Conservation (phyloP, 2,888 invertebrate species). For the Caenorhabditis becei region DNA sequence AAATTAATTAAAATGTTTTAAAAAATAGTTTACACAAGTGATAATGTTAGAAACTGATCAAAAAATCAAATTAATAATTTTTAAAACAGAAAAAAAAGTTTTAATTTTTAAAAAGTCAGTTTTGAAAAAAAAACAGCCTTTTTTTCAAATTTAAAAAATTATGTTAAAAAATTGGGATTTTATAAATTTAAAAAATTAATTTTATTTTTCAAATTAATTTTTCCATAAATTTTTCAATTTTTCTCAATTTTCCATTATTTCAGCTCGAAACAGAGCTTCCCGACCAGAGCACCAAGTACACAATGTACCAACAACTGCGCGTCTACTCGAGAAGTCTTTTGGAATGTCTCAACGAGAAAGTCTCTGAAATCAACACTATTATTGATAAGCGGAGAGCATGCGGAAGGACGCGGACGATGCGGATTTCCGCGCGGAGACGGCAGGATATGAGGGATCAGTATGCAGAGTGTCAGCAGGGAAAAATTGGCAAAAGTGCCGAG, state of each 20-base stretch:
- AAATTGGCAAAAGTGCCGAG: slow-evolving; percentile 67
- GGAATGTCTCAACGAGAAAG: slow-evolving; percentile 98
- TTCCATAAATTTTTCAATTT: neutral
- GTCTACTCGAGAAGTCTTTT: slow-evolving; percentile 96
- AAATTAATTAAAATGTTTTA: too few relatives aligned
- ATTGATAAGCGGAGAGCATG: slow-evolving; percentile 89
- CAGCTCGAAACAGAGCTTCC: slow-evolving; percentile 85
- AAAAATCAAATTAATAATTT: too few relatives aligned
- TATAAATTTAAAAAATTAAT: neutral
- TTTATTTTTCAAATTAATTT: neutral
- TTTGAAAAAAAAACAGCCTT: neutral
- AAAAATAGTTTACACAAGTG: too few relatives aligned
- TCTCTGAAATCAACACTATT: slow-evolving; percentile 84
- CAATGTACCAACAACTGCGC: slow-evolving; percentile 95
- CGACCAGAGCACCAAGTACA: slow-evolving; percentile 89
- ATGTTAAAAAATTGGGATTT: neutral
- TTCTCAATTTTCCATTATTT: slow-evolving; percentile 13
- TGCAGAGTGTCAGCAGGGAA: slow-evolving; percentile 87
- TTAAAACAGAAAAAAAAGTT: neutral
- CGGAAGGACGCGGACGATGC: slow-evolving; percentile 86
- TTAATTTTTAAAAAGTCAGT: neutral
- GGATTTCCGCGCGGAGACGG: slow-evolving; percentile 88
- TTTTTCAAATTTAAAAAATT: neutral
- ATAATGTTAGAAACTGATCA: too few relatives aligned
- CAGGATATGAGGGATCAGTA: slow-evolving; percentile 90